phyloP scores from a whole-genome alignment of 2,797 vertebrate species.

The Acridotheres tristis region DNA sequence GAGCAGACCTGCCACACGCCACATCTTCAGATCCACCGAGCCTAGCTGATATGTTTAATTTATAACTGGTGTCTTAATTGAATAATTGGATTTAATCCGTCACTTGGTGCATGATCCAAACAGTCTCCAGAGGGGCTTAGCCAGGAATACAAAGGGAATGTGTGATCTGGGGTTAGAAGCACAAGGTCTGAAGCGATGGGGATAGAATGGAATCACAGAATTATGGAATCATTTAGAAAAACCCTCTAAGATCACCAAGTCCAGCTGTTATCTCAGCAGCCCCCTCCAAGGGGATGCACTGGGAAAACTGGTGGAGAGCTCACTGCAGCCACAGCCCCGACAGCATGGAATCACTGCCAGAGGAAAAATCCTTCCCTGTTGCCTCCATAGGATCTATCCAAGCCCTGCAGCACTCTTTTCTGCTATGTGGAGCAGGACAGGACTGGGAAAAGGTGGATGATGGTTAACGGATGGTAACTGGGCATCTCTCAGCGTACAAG shows the following conservation, averaged over 20 bases:
- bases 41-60: neutral
- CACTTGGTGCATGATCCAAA: neutral
- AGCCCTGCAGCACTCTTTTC: neutral
- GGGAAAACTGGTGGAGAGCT: neutral
- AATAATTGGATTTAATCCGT: slow-evolving; percentile 28
- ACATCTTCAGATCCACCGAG: neutral
- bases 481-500: neutral
- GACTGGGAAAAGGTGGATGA: neutral
- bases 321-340: rapidly evolving
- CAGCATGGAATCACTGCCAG: neutral
- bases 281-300: neutral
- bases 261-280: neutral
- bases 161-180: neutral
- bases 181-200: neutral
- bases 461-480: neutral
- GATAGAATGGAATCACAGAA: neutral
- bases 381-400: rapidly evolving
- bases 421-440: neutral
- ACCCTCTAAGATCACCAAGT: neutral
- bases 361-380: neutral
- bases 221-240: neutral
- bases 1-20: neutral
- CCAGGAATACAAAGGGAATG: neutral
- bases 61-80: slow-evolving; percentile 22
- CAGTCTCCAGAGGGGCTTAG: neutral